These are phyloP conservation scores for Mimachlamys varia DNA, from an alignment of 2,888 invertebrate species.

Conservation along the genomic window DNA sequence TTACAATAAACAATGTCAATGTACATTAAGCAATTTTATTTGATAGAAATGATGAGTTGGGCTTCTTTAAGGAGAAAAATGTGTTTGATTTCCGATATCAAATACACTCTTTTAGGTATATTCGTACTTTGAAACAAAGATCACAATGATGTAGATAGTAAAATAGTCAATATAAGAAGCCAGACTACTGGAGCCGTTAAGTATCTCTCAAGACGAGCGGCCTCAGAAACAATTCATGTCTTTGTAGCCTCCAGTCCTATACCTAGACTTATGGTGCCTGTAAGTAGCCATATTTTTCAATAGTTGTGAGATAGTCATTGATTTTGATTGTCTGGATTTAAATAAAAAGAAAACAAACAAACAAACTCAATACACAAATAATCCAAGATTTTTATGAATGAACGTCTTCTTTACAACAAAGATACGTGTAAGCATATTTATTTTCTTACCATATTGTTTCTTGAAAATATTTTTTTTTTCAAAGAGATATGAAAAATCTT, in stretches of 20 bases:
- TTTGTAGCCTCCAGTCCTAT: neutral
- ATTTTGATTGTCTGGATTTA: neutral
- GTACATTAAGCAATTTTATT: neutral
- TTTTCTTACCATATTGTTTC: neutral
- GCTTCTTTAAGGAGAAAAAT: too few species aligned
- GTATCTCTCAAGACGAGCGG: neutral
- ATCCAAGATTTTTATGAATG: neutral
- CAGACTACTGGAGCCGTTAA: neutral
- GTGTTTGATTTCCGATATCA: neutral
- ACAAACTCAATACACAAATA: neutral
- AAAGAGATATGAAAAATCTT: conserved; percentile 12
- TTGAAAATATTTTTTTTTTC: neutral
- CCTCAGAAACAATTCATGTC: neutral
- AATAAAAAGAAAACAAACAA: too few species aligned
- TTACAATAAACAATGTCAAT: neutral
- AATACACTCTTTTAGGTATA: neutral
- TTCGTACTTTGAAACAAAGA: neutral
- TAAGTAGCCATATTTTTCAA: neutral
- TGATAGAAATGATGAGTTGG: neutral
- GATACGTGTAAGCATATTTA: neutral
- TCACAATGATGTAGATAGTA: neutral
- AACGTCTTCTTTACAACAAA: neutral
- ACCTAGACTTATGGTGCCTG: neutral
- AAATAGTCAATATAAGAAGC: neutral
- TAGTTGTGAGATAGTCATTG: neutral